Percentiles rank a stretch among this genome's conserved stretches.
phyloP scores from a whole-genome alignment of 2,797 vertebrate species.

The Euphonia xanthogaster region DNA sequence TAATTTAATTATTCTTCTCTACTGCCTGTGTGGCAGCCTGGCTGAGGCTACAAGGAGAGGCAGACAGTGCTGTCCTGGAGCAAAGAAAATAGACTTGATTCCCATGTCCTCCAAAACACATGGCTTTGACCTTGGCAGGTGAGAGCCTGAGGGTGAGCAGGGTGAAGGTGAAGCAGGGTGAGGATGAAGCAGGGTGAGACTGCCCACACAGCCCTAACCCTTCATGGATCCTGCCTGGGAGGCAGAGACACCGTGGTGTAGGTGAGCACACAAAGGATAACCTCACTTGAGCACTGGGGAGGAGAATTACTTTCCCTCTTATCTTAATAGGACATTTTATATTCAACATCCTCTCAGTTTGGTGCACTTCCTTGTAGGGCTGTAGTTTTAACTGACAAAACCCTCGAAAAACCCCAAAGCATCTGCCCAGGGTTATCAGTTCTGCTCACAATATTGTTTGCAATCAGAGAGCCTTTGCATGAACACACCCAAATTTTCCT shows the following conservation, averaged over 20 bases:
- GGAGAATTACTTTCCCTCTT: not conserved
- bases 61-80: not conserved
- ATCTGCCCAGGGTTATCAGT: not conserved
- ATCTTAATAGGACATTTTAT: not conserved
- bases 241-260: not conserved
- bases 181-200: too few relatives aligned
- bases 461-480: too few relatives aligned
- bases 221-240: not conserved
- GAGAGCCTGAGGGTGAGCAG: not conserved
- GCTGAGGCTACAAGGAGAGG: not conserved
- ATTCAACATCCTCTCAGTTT: not conserved
- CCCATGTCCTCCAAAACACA: not conserved
- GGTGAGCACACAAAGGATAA: not conserved
- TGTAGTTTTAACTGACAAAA: not conserved
- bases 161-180: not conserved
- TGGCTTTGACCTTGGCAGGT: not conserved
- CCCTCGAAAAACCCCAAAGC: not conserved
- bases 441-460: not conserved
- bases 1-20: not conserved
- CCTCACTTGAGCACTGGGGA: not conserved
- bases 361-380: not conserved
- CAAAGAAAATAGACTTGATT: not conserved
- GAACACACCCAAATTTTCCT: not conserved
- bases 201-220: not conserved
- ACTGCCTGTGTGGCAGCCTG: accelerated